phyloP scores from a whole-genome alignment of 1,140 invertebrate genomes.

The Leguminivora glycinivorella region DNA sequence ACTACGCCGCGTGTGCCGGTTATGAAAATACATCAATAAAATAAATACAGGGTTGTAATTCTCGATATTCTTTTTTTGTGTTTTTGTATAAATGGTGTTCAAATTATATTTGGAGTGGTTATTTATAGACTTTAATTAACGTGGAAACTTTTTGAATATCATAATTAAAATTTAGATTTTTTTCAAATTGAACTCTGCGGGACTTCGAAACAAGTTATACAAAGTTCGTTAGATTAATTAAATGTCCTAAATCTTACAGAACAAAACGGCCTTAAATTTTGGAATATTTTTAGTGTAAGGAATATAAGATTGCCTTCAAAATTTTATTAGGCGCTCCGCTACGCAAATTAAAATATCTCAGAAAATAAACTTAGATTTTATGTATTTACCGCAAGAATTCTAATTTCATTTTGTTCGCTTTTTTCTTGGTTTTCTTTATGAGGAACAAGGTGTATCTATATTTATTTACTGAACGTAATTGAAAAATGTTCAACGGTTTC shows the following conservation, averaged over 20 bases:
- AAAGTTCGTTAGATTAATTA: constrained; percentile 25
- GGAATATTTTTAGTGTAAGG: background rate
- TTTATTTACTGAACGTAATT: too few relatives aligned
- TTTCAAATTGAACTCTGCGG: background rate
- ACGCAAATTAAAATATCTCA: background rate
- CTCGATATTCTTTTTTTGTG: background rate
- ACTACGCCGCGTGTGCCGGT: background rate
- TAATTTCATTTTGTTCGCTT: too few relatives aligned
- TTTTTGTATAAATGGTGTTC: background rate
- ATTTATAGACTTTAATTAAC: background rate
- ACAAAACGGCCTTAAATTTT: background rate
- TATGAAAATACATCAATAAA: too few relatives aligned
- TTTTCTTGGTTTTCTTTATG: too few relatives aligned
- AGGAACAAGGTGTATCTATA: too few relatives aligned
- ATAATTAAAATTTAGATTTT: background rate
- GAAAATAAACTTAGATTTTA: background rate
- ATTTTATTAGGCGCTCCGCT: background rate
- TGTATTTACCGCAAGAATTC: background rate
- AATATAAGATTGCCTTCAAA: background rate
- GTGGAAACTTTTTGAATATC: background rate
- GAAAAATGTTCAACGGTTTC: too few relatives aligned
- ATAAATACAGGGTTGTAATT: background rate
- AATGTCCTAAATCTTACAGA: background rate
- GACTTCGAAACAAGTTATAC: constrained; percentile 2
- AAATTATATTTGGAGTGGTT: background rate